Evolutionary conservation across 2,113 vertebrate genomes (phyloP).

Genomic region (Himantopus leucocephalus): DNA sequence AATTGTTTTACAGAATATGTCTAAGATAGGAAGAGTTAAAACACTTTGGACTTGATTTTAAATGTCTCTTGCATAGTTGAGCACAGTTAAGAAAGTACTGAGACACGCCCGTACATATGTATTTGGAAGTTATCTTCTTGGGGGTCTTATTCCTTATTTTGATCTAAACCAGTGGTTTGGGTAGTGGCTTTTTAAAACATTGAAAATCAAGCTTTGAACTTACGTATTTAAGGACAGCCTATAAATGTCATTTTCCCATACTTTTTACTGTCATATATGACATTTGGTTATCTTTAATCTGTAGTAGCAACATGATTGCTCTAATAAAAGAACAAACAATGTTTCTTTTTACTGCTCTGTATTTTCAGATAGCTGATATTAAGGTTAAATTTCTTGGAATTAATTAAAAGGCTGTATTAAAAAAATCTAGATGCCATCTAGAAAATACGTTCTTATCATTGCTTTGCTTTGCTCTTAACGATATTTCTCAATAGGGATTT

Average conservation of each 20-base stretch:
- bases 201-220: neutral
- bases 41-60: neutral
- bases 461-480: slow-evolving; percentile 35
- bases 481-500: slow-evolving; percentile 50
- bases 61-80: neutral
- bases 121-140: neutral
- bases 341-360: neutral
- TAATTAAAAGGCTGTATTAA: neutral
- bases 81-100: neutral
- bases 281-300: neutral
- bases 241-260: neutral
- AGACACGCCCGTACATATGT: neutral
- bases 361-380: neutral
- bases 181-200: neutral
- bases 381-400: slow-evolving; percentile 6
- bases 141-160: neutral
- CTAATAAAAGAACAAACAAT: neutral
- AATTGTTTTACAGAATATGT: neutral
- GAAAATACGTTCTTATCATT: slow-evolving; percentile 8
- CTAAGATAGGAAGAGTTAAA: neutral
- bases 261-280: neutral
- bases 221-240: neutral
- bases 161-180: neutral
- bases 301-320: neutral
- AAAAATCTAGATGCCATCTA: neutral